Percentiles rank a stretch among this genome's conserved stretches.
Evolutionary conservation across 2,888 invertebrate species (phyloP).

Genomic region (Tipula lateralis): DNA sequence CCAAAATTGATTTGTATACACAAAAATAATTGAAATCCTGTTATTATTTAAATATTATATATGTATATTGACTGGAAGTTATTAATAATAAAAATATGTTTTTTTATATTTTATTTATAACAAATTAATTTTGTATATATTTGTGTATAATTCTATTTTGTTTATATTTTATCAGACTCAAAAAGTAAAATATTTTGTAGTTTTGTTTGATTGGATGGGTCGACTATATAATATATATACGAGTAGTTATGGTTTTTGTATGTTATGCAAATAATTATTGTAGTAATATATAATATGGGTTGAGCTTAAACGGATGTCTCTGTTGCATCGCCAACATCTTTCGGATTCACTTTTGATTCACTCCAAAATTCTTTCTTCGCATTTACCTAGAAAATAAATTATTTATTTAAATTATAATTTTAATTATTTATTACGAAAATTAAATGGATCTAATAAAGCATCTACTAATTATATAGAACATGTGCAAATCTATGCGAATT

Average conservation of each 20-base stretch:
- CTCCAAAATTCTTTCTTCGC: slow-evolving; percentile 44
- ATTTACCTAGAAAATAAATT: slow-evolving; percentile 42
- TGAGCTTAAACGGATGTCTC: slow-evolving; percentile 37
- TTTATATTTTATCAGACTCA: not conserved
- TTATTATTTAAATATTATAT: not conserved
- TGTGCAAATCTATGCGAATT: not conserved
- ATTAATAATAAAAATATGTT: not conserved
- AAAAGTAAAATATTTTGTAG: not conserved
- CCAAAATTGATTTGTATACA: not conserved
- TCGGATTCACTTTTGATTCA: slow-evolving; percentile 38
- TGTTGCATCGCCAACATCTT: slow-evolving; percentile 35
- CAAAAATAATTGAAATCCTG: not conserved
- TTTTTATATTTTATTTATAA: not conserved
- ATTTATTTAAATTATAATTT: not conserved
- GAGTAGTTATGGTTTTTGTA: not conserved
- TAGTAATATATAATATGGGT: not conserved
- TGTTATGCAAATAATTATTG: not conserved
- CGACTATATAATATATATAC: not conserved
- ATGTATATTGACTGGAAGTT: not conserved
- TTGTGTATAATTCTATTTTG: not conserved
- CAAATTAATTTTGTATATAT: not conserved
- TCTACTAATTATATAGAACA: not conserved
- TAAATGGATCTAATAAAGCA: not conserved
- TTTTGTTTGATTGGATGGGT: not conserved
- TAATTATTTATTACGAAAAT: not conserved